Percentiles rank a stretch among this genome's conserved stretches.
phyloP scores from a whole-genome alignment of 2,113 vertebrate genomes.

The Otus sunia region DNA sequence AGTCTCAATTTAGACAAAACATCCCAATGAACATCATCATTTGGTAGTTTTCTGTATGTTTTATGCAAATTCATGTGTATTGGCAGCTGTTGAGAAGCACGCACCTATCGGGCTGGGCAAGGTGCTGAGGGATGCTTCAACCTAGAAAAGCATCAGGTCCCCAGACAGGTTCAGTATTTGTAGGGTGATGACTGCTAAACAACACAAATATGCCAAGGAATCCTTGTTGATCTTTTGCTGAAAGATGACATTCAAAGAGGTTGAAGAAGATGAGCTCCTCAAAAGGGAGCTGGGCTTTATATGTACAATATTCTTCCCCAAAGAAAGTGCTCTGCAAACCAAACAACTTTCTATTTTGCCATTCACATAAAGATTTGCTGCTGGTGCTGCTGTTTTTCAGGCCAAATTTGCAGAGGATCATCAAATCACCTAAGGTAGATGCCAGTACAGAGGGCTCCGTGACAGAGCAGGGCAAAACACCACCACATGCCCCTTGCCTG shows the following conservation, averaged over 20 bases:
- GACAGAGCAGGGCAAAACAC: background rate
- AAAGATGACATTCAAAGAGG: background rate
- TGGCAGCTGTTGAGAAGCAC: background rate
- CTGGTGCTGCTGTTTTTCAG: background rate
- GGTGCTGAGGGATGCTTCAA: background rate
- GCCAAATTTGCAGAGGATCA: background rate
- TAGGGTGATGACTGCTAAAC: background rate
- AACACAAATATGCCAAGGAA: background rate
- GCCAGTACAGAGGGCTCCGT: background rate
- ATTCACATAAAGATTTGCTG: background rate
- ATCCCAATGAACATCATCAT: slow-evolving; percentile 64
- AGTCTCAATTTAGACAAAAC: slow-evolving; percentile 78
- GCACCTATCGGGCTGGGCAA: background rate
- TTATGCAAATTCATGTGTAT: slow-evolving; percentile 6
- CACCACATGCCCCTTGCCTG: rapidly evolving
- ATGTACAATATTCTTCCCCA: background rate
- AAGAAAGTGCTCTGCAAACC: background rate
- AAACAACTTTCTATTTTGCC: background rate
- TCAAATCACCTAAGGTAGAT: background rate
- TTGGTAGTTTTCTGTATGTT: slow-evolving; percentile 13
- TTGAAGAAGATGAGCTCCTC: background rate
- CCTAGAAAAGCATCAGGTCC: background rate
- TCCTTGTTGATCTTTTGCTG: background rate
- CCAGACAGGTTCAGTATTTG: background rate
- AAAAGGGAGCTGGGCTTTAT: background rate